Conservation (phyloP, 92 coral and sea anemone genomes). For the Anthopleura xanthogrammica region DNA sequence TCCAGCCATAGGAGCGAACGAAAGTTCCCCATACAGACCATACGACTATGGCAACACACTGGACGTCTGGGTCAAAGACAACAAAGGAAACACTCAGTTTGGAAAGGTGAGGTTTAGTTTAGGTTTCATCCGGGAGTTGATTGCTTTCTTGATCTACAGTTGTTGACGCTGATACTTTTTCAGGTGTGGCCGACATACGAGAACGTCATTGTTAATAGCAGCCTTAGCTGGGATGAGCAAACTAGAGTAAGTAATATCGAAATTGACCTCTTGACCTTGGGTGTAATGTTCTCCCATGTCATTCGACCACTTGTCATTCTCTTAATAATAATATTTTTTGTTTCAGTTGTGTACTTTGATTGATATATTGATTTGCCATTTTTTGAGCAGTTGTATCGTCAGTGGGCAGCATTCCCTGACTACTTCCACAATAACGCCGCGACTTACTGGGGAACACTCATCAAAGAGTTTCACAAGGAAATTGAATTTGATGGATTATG, state of each 20-base stretch:
- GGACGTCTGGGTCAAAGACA: constrained; percentile 84
- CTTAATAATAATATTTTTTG: no score
- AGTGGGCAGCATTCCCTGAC: constrained; percentile 84
- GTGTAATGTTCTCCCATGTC: not conserved
- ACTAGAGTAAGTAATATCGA: constrained; percentile 52
- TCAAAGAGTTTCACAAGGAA: constrained; percentile 65
- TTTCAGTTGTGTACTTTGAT: no score
- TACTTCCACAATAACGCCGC: constrained; percentile 64
- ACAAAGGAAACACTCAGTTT: constrained; percentile 57
- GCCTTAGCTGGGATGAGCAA: constrained; percentile 79
- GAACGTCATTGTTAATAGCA: constrained; percentile 53
- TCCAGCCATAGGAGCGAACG: constrained; percentile 97
- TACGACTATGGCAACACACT: constrained; percentile 71
- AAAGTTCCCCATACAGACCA: constrained; percentile 69
- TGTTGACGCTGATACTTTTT: not conserved
- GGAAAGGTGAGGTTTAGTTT: constrained; percentile 64
- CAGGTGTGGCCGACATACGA: constrained; percentile 94
- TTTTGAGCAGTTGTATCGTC: constrained; percentile 71
- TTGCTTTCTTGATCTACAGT: no score
- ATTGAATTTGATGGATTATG: constrained; percentile 88
- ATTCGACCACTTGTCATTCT: no score
- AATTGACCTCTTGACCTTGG: not conserved
- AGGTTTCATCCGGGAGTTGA: no score
- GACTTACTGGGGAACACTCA: constrained; percentile 72
- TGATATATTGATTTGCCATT: not conserved